Evolutionary conservation across 2,113 vertebrate genomes (phyloP).

Genomic region (Ptilonorhynchus violaceus): DNA sequence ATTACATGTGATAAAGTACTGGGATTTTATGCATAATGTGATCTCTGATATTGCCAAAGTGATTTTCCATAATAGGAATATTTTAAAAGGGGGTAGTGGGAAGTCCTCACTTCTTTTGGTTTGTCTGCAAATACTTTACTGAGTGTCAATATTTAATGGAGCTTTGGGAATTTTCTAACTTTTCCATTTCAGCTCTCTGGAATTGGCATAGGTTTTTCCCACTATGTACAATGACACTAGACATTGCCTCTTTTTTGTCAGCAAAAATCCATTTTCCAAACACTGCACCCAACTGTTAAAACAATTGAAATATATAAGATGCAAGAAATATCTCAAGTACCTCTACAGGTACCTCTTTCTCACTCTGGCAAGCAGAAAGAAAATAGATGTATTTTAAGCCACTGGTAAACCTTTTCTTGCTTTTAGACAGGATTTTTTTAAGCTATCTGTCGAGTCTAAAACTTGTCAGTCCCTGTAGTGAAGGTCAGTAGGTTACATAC

Average conservation of each 20-base stretch:
- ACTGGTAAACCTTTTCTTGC: neutral
- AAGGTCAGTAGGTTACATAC: constrained; percentile 61
- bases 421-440: neutral
- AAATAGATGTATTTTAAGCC: neutral
- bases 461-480: neutral
- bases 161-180: constrained; percentile 8
- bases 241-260: neutral
- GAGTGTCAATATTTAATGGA: neutral
- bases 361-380: neutral
- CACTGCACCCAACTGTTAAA: neutral
- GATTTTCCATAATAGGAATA: neutral
- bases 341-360: neutral
- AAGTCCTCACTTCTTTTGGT: neutral
- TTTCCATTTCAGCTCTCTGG: neutral
- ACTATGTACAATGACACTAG: neutral
- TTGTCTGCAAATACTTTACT: neutral
- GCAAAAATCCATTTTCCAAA: constrained; percentile 12
- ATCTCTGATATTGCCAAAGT: neutral
- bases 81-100: neutral
- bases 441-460: neutral
- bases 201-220: neutral
- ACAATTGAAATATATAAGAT: neutral
- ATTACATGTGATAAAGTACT: neutral
- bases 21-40: neutral
- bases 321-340: neutral